A percentile compares a stretch with the other conserved stretches of the same genome.
These are phyloP conservation scores for Halcyon chelicuti DNA, from an alignment of 2,797 vertebrate genomes.

Conservation along the genomic window DNA sequence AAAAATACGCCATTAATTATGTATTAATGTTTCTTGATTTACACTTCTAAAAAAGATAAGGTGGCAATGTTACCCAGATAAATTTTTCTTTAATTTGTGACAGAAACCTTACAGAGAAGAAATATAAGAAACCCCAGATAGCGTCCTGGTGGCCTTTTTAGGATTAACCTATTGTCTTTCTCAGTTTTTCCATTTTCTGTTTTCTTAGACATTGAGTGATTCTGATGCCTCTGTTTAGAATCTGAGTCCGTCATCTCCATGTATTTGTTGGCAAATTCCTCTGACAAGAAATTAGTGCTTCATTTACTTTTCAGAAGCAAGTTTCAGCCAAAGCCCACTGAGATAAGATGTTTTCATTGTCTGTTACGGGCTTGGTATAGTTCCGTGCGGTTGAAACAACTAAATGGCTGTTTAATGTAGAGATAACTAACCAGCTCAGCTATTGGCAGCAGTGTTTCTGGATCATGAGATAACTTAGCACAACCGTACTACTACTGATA, in stretches of 20 bases:
- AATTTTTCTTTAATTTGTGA: not conserved
- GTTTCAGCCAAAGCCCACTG: not conserved
- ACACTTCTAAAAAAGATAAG: not conserved
- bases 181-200: not conserved
- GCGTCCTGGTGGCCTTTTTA: not conserved
- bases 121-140: not conserved
- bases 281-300: not conserved
- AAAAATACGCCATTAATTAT: constrained; percentile 34
- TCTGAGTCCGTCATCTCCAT: not conserved
- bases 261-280: not conserved
- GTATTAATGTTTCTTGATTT: constrained; percentile 13
- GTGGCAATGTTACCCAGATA: not conserved
- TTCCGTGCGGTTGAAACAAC: not conserved
- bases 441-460: not conserved
- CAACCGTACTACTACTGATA: not conserved
- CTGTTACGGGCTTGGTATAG: not conserved
- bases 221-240: not conserved
- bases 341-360: not conserved
- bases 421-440: not conserved
- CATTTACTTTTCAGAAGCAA: not conserved
- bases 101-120: not conserved
- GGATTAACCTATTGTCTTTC: not conserved
- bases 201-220: not conserved
- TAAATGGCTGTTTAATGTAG: not conserved
- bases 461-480: not conserved